Conservation (phyloP, 1,140 invertebrate genomes). For the Listronotus bonariensis region DNA sequence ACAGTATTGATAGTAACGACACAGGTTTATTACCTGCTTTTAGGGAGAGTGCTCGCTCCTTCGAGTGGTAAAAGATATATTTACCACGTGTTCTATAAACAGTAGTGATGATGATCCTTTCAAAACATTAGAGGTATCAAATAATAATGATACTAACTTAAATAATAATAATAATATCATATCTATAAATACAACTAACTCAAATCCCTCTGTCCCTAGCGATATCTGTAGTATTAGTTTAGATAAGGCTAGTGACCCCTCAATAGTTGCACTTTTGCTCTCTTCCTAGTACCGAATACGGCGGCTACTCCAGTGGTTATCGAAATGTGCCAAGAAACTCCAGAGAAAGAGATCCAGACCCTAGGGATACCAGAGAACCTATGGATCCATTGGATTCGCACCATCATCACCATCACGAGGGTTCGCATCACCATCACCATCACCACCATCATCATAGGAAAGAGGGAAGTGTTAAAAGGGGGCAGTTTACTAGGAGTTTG, state of each 20-base stretch:
- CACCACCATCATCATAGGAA: conserved; percentile 53
- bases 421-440: conserved; percentile 45
- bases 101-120: not conserved
- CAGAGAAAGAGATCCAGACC: conserved; percentile 39
- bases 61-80: not conserved
- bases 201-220: not conserved
- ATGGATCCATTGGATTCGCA: conserved; percentile 37
- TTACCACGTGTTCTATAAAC: conserved; percentile 6
- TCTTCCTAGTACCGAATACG: conserved; percentile 47
- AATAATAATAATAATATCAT: too few species aligned
- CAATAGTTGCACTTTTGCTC: conserved; percentile 23
- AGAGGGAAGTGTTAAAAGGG: conserved; percentile 61
- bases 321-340: conserved; percentile 36
- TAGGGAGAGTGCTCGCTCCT: not conserved
- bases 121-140: too few species aligned
- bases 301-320: conserved; percentile 47
- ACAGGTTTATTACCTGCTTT: not conserved
- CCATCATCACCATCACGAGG: conserved; percentile 26
- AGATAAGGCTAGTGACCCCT: conserved; percentile 3
- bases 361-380: conserved; percentile 39
- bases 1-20: not conserved
- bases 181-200: not conserved
- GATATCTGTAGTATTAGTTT: conserved; percentile 20
- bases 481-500: conserved; percentile 78
- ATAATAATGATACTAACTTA: too few species aligned